Evolutionary conservation across 2,888 invertebrate genomes (phyloP), one percentile per base, ranked within the genome.

Genomic region (Dinocampus coccinellae): DNA sequence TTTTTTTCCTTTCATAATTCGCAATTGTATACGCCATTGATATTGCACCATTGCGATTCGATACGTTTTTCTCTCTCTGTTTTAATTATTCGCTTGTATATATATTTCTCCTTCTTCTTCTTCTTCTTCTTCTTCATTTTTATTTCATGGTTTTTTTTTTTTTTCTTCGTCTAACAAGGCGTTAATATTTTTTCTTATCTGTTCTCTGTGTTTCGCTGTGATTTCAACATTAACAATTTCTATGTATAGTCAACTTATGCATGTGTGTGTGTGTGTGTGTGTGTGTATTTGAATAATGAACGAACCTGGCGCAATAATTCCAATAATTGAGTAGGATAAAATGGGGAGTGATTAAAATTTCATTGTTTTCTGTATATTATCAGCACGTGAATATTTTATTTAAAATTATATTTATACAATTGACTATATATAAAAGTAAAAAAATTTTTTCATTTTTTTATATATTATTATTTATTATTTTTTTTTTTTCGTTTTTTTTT

Each of bases 391-490:
- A 29, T 29, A 29, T 29, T n/a, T 69, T 62, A 53, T 34, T 60
- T 68, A 53, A 69, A 61, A 69, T 69, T 69, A 62, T 62, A 69
- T 62, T 62, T 52, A 68, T 60, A 39, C 9, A 22, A n/a, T 60
- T 60, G 47, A 60, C 39, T 62, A n/a, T n/a, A n/a, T n/a, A n/a
- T n/a, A n/a, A n/a, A n/a, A n/a, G n/a, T n/a, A n/a, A n/a, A n/a
- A n/a, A n/a, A n/a, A n/a, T n/a, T n/a, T n/a, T n/a, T n/a, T n/a
- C n/a, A n/a, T n/a, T n/a, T n/a, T n/a, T n/a, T n/a, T n/a, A n/a
- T n/a, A n/a, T n/a, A n/a, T n/a, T n/a, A n/a, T n/a, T n/a, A n/a
- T n/a, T n/a, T n/a, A n/a, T n/a, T n/a, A n/a, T n/a, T n/a, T n/a
- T n/a, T n/a, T n/a, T n/a, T n/a, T n/a, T n/a, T n/a, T n/a, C 42